Base-by-base conservation (phyloP, 2,888 invertebrate genomes). In the Drosophila subquinaria region DNA sequence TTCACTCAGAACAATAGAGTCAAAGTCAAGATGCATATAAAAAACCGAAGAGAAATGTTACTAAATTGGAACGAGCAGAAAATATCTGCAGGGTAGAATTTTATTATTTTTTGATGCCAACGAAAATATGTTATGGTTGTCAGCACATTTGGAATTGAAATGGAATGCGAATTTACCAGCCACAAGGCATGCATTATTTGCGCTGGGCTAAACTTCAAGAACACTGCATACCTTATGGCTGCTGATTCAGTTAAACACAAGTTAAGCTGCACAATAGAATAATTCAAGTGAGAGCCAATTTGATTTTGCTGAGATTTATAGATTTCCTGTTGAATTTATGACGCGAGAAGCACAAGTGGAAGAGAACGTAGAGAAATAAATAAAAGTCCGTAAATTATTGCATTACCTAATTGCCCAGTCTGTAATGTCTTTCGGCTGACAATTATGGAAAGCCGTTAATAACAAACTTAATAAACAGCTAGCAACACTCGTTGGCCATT, bases 131-230 rank as follows among this genome's bases (percentile, higher is more conserved):
- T 70, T 68, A 62, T 61, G 42, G 52, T 57, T 84, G 76, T 83
- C 82, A 87, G 82, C 82, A 79, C 56, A 87, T 79, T 87, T 64
- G 63, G 17, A 79, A 84, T 79, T 71, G 79, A 68, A 79, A 81
- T 76, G 69, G 76, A 74, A 79, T 63, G 13, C 11, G 13, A 36
- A 48, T 11, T 30, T n/a, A 20, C 3, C n/a, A 69, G 55, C 77
- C 66, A 63, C 56, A 68, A 55, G 63, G 40, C 67, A 60, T 66
- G 69, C 73, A 70, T 60, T 52, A 57, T 51, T 71, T 63, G 67
- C 52, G 57, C 56, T 72, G 45, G 61, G 42, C 57, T 68, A 52
- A 76, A 52, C 62, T 47, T 33, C 30, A 20, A 59, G 38, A 59
- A 51, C 51, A 60, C 43, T 65, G 63, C 71, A 50, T 56, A 63